Conservation (phyloP, 2,888 invertebrate genomes). For the Cosmorhoe ocellata region DNA sequence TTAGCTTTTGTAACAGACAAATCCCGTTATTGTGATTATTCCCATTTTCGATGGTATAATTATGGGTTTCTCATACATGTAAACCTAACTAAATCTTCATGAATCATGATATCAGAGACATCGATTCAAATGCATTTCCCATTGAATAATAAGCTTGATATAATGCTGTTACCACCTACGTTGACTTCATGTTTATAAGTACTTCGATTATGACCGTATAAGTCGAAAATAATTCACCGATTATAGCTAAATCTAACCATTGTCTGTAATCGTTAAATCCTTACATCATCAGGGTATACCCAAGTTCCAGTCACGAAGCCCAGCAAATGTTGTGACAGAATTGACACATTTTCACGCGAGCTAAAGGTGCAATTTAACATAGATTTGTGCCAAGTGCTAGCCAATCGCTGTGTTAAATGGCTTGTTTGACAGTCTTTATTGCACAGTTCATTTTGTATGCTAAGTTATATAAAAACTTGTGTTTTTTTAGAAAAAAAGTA, state of each 20-base stretch:
- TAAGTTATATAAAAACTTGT: background rate
- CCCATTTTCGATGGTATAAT: no score
- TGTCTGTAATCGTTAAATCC: slow-evolving; percentile 47
- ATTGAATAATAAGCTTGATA: slow-evolving; percentile 42
- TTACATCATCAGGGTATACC: slow-evolving; percentile 48
- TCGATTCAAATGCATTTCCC: slow-evolving; percentile 20
- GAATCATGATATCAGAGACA: no score
- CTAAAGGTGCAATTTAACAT: slow-evolving; percentile 26
- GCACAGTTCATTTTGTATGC: background rate
- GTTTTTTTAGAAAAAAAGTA: no score
- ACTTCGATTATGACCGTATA: slow-evolving; percentile 60
- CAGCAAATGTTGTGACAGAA: slow-evolving; percentile 39
- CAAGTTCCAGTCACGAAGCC: slow-evolving; percentile 48
- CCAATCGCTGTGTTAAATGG: slow-evolving; percentile 14
- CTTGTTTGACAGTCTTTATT: slow-evolving; percentile 10
- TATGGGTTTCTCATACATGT: no score
- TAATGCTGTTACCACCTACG: slow-evolving; percentile 50
- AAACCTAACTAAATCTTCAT: no score
- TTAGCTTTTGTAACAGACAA: no score
- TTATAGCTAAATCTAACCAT: slow-evolving; percentile 41
- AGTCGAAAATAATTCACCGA: slow-evolving; percentile 57
- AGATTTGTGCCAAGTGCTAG: slow-evolving; percentile 21
- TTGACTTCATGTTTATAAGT: slow-evolving; percentile 34
- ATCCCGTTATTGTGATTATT: no score
- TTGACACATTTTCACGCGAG: slow-evolving; percentile 43